Evolutionary conservation across 2,113 vertebrate species (phyloP).

Genomic region (Sorex fumeus): DNA sequence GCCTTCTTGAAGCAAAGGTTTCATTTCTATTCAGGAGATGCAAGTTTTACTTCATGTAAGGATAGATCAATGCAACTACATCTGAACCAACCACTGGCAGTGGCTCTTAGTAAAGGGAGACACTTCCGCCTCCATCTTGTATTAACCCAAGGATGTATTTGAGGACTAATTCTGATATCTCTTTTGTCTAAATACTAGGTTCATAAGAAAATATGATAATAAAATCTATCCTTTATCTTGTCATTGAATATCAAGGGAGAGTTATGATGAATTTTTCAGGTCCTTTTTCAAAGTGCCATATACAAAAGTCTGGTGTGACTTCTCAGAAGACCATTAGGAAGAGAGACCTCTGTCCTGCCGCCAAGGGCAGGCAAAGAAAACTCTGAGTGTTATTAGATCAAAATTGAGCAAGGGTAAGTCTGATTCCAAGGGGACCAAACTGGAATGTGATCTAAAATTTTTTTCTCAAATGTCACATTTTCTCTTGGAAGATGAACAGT

Average conservation of each 20-base stretch:
- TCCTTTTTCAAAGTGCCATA: neutral
- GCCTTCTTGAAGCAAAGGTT: neutral
- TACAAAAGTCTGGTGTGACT: neutral
- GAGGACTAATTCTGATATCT: conserved; percentile 17
- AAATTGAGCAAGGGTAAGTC: too few species aligned
- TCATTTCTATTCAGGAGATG: neutral
- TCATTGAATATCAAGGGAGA: conserved; percentile 11
- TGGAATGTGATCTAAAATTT: neutral
- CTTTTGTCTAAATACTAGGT: neutral
- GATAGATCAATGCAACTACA: neutral
- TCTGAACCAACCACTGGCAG: neutral
- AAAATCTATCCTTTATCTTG: neutral
- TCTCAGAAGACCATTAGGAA: neutral
- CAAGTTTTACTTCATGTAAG: neutral
- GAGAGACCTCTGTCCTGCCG: neutral
- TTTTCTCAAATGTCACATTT: too few species aligned
- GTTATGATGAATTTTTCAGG: neutral
- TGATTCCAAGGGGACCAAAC: neutral
- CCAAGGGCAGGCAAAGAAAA: neutral
- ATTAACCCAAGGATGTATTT: conserved; percentile 11
- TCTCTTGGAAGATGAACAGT: too few species aligned
- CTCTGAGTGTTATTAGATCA: too few species aligned
- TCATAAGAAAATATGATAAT: neutral
- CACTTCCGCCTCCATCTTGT: neutral
- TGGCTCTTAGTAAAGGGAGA: conserved; percentile 45